Evolutionary conservation across 2,797 vertebrate genomes (phyloP).

Genomic region (Arctocebus calabarensis): DNA sequence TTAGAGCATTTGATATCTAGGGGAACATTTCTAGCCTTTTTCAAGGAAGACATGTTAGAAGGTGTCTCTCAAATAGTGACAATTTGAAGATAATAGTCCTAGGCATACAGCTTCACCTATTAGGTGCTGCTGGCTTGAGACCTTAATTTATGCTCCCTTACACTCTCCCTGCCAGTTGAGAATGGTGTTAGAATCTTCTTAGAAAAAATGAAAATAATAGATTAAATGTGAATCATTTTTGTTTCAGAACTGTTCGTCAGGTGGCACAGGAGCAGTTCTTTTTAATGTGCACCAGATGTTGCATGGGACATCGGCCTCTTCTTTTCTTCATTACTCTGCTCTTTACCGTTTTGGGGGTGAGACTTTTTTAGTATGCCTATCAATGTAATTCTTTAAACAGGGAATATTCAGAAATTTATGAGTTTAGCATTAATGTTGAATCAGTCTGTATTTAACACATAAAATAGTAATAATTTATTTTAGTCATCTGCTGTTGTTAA

Average conservation of each 20-base stretch:
- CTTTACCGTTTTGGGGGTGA: conserved; percentile 99
- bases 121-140: not conserved
- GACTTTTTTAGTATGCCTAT: conserved; percentile 78
- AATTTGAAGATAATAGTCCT: conserved; percentile 4
- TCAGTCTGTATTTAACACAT: not conserved
- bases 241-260: conserved; percentile 96
- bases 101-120: not conserved
- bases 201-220: not conserved
- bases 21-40: conserved; percentile 39
- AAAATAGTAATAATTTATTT: conserved; percentile 29
- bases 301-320: conserved; percentile 98
- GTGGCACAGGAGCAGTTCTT: conserved; percentile 99
- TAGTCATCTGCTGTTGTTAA: not conserved
- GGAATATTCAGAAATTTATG: conserved; percentile 25
- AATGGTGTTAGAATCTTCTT: not conserved
- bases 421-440: conserved; percentile 29
- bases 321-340: conserved; percentile 99
- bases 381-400: conserved; percentile 10
- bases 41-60: not conserved
- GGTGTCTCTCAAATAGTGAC: not conserved
- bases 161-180: not conserved
- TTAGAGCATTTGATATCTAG: not conserved
- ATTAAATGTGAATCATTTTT: conserved; percentile 65
- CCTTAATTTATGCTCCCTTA: not conserved
- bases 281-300: conserved; percentile 99